These are phyloP conservation scores for Phoxinus dragarum DNA, from an alignment of 2,797 vertebrate genomes.

Conservation along the genomic window DNA sequence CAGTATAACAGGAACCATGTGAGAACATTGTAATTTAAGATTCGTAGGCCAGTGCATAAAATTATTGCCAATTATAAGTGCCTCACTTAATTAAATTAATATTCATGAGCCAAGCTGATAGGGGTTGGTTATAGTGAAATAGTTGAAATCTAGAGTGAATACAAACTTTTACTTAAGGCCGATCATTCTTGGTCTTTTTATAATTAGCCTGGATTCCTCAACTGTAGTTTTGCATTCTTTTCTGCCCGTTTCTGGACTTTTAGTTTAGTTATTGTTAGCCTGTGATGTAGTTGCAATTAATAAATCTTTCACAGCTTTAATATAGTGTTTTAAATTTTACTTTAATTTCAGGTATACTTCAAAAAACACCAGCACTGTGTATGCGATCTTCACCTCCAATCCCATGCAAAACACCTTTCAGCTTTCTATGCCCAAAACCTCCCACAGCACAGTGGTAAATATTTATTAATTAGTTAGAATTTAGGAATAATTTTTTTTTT, in stretches of 20 bases:
- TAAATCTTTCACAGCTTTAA: neutral
- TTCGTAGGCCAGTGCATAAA: neutral
- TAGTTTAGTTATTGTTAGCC: neutral
- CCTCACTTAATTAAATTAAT: neutral
- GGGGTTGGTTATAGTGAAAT: neutral
- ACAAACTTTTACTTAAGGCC: neutral
- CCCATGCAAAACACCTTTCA: slow-evolving; percentile 73
- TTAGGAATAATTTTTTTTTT: neutral
- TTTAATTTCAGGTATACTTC: slow-evolving; percentile 85
- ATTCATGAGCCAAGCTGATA: neutral
- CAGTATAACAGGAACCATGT: neutral
- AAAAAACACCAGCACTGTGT: slow-evolving; percentile 77
- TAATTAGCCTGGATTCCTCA: neutral
- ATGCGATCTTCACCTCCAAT: slow-evolving; percentile 83
- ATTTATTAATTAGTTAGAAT: neutral
- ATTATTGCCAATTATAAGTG: neutral
- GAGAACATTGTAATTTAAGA: neutral
- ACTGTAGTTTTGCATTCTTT: neutral
- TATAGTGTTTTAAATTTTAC: neutral
- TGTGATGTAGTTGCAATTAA: neutral
- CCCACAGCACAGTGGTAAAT: slow-evolving; percentile 80
- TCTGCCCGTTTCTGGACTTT: neutral
- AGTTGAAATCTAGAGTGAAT: neutral
- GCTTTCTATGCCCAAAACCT: slow-evolving; percentile 78
- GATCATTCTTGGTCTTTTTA: neutral